These are phyloP conservation scores for Thymelicus acteon DNA, from an alignment of 2,888 invertebrate genomes.

Conservation along the genomic window DNA sequence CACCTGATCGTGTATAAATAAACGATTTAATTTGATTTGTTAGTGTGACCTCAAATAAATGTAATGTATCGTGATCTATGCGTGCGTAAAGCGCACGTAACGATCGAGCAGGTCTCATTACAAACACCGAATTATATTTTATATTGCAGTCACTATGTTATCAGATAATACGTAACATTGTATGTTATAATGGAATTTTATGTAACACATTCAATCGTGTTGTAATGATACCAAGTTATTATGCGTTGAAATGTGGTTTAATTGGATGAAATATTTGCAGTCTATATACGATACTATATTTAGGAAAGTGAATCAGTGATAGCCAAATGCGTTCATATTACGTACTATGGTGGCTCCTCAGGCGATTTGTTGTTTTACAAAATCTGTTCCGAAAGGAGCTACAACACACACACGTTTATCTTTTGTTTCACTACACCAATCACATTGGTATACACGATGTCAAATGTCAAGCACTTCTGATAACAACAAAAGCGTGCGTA, in stretches of 20 bases:
- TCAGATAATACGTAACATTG: conserved; percentile 22
- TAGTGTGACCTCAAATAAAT: conserved; percentile 13
- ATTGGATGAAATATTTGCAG: conserved; percentile 5
- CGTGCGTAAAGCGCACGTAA: conserved; percentile 14
- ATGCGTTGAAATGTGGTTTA: conserved; percentile 9
- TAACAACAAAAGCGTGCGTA: too few species aligned
- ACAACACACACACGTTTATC: too few species aligned
- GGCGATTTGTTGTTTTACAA: too few species aligned
- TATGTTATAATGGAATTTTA: conserved; percentile 18
- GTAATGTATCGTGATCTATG: conserved; percentile 8
- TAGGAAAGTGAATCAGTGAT: neutral
- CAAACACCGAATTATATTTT: conserved; percentile 7
- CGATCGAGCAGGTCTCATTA: conserved; percentile 10
- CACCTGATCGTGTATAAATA: too few species aligned
- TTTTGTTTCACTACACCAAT: too few species aligned
- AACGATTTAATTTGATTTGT: neutral
- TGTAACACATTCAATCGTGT: conserved; percentile 16
- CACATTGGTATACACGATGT: too few species aligned
- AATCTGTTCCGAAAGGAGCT: too few species aligned
- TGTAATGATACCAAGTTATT: conserved; percentile 19
- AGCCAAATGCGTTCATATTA: neutral
- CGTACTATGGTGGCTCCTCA: too few species aligned
- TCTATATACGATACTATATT: neutral
- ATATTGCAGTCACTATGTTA: conserved; percentile 12
- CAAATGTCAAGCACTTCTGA: too few species aligned